Evolutionary conservation across 2,888 invertebrate genomes (phyloP).

Genomic region (Aelia acuminata): DNA sequence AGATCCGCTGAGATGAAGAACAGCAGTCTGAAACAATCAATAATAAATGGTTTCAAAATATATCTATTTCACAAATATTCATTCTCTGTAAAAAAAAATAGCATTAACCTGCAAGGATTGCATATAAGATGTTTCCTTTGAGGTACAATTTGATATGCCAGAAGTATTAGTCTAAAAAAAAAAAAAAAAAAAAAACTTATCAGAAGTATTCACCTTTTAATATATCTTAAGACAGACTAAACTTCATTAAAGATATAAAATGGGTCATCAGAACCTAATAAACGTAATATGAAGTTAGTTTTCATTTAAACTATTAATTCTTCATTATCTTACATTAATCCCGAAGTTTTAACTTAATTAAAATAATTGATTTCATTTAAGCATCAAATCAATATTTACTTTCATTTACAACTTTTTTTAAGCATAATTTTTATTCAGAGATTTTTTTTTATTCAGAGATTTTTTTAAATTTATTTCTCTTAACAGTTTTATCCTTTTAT

Average conservation of each 20-base stretch:
- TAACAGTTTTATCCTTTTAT: no score
- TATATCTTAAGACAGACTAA: neutral
- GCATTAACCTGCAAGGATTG: conserved; percentile 65
- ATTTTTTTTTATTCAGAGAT: no score
- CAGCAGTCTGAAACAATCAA: conserved; percentile 66
- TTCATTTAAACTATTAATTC: neutral
- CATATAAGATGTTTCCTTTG: conserved; percentile 65
- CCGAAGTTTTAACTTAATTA: neutral
- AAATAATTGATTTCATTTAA: no score
- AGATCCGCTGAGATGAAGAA: conserved; percentile 65
- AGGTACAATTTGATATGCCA: conserved; percentile 64
- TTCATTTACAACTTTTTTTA: neutral
- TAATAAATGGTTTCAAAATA: neutral
- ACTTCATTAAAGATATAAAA: conserved; percentile 31
- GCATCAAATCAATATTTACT: neutral
- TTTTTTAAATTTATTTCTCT: no score
- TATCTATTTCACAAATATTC: neutral
- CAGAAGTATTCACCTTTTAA: neutral
- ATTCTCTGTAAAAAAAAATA: conserved; percentile 16
- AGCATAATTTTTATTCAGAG: no score
- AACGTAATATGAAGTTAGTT: neutral
- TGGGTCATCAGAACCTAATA: neutral
- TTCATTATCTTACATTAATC: neutral
- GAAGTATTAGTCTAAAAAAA: conserved; percentile 65
- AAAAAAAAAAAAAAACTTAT: conserved; percentile 55